Percentiles rank a stretch among this genome's conserved stretches.
Conservation (phyloP, 2,888 invertebrate genomes). For the Agrochola macilenta region DNA sequence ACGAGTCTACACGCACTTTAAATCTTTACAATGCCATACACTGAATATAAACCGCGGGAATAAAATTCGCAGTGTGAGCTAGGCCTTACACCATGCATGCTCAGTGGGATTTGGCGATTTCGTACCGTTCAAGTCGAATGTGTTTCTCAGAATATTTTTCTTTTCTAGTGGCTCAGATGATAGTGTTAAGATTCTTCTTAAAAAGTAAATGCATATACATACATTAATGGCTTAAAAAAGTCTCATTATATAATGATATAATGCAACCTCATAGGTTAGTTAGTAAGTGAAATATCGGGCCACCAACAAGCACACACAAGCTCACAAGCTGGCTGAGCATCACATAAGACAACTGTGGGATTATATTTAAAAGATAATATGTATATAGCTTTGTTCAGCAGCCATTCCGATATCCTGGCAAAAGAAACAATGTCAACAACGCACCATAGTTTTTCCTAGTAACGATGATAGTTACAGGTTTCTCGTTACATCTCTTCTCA, state of each 20-base stretch:
- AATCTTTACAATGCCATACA: too few relatives aligned
- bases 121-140: not conserved
- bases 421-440: not conserved
- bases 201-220: not conserved
- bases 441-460: not conserved
- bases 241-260: not conserved
- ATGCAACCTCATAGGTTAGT: not conserved
- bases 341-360: not conserved
- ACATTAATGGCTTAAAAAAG: not conserved
- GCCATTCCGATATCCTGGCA: not conserved
- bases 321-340: not conserved
- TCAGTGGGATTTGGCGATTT: not conserved
- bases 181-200: not conserved
- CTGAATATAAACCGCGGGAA: too few relatives aligned
- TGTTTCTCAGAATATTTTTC: not conserved
- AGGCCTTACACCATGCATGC: not conserved
- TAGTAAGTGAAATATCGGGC: not conserved
- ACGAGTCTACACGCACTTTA: too few relatives aligned
- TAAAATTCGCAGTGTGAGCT: too few relatives aligned
- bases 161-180: not conserved
- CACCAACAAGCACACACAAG: too few relatives aligned
- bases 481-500: not conserved
- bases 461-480: not conserved
- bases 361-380: too few relatives aligned
- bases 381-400: too few relatives aligned